Base-by-base conservation (phyloP, 2,888 invertebrate species). In the Phortica okadai region DNA sequence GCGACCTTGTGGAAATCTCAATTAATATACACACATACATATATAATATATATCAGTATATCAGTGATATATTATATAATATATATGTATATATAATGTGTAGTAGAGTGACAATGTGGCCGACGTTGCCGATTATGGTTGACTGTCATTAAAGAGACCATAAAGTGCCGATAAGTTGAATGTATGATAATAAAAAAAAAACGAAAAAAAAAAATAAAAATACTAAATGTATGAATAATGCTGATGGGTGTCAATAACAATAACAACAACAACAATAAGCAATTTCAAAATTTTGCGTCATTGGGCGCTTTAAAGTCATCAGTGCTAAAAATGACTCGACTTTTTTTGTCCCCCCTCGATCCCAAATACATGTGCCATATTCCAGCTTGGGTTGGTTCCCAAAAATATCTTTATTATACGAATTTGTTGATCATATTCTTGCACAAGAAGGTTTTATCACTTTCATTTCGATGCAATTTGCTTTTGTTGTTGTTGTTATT, bases 101-200 rank as follows among this genome's bases (percentile, higher is more conserved):
- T 50, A 14, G 14, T 50, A 50, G 50, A 50, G 14, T 54, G 50
- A 76, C 76, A 45, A 42, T 14, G 25, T 14, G 14, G 11, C 25
- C 25, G 44, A 7, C 67, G n/a, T 33, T n/a, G 33, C 21, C 67
- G 33, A 67, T 42, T 42, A 41, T 42, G 44, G 33, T 42, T 33
- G 70, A 21, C 16, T 21, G 14, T 41, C 41, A 66, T 33, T 41
- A 14, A 11, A 41, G 41, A 6, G 11, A 41, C 42, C 41, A 59
- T 66, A 66, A 66, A 41, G 41, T 25, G 33, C 42, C 66, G 66
- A 66, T 66, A 66, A 66, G 66, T 66, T 66, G 66, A 66, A 66
- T 66, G 66, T 41, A 42, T 66, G 42, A 66, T 66, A 42, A 66
- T 41, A 66, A 41, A 41, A 41, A 11, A 41, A 66, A 66, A 41